phyloP scores from a whole-genome alignment of 2,888 invertebrate species.

The Lithodes maja region DNA sequence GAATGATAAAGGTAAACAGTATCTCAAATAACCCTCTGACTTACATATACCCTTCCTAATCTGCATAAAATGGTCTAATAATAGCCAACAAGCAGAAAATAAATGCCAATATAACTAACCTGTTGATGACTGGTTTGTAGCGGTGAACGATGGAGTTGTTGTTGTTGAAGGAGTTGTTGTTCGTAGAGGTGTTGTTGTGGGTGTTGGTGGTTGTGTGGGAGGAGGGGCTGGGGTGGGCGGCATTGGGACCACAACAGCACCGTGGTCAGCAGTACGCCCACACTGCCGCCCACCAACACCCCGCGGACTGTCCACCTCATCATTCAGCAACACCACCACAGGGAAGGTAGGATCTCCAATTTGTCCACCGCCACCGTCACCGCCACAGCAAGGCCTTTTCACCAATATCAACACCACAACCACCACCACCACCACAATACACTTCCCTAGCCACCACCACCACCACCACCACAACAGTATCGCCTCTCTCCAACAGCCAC shows the following conservation, averaged over 20 bases:
- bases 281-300: conserved; percentile 66
- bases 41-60: no score
- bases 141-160: conserved; percentile 53
- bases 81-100: no score
- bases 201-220: conserved; percentile 21
- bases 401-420: not conserved
- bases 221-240: conserved; percentile 42
- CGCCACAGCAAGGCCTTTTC: not conserved
- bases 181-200: not conserved
- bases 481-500: no score
- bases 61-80: no score
- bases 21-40: no score
- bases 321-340: not conserved
- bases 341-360: no score
- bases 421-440: not conserved
- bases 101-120: not conserved
- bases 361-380: no score
- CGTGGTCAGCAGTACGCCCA: conserved; percentile 68
- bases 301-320: conserved; percentile 66
- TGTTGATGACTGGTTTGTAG: conserved; percentile 63
- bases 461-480: no score
- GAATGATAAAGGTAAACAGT: no score
- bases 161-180: conserved; percentile 52
- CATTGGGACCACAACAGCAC: conserved; percentile 66
- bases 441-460: not conserved